phyloP scores from a whole-genome alignment of 1,140 invertebrate genomes.

The silkworm (Bombyx mori) region ASM3026992v2 NC_085126.1:8989501-8990000 shows the following conservation, averaged over 20 bases:
- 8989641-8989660: constrained; percentile 3
- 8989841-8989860: too few species aligned
- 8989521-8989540: constrained; percentile 1
- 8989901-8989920: too few species aligned
- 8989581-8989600: constrained; percentile 2
- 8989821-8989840: too few species aligned
- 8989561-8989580: constrained; percentile 20
- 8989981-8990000: too few species aligned
- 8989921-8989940: too few species aligned
- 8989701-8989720: constrained; percentile 15
- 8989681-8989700: constrained; percentile 14
- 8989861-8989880: too few species aligned
- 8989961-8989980: too few species aligned
- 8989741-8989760: constrained; percentile 11
- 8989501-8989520: too few species aligned
- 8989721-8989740: constrained; percentile 12
- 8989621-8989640: background rate
- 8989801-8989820: too few species aligned
- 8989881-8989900: too few species aligned
- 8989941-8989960: too few species aligned
- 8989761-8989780: constrained; percentile 17
- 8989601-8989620: background rate
- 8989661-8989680: constrained; percentile 12
- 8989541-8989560: constrained; percentile 1
- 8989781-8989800: background rate